These are phyloP conservation scores for Agonum fuliginosum DNA, from an alignment of 2,888 invertebrate species.

Conservation along the genomic window DNA sequence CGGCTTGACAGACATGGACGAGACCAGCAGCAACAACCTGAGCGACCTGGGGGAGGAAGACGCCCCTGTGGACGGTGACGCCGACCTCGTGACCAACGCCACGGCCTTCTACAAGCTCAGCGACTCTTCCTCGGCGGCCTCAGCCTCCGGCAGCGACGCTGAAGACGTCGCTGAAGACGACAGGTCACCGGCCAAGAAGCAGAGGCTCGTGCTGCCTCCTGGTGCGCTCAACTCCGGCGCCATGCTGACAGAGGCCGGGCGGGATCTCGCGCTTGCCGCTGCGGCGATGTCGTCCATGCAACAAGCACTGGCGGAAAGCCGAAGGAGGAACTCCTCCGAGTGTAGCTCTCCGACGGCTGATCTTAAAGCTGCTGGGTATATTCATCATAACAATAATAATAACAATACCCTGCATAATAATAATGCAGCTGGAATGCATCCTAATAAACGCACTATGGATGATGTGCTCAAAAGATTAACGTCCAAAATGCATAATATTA, in stretches of 20 bases:
- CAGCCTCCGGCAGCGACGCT: conserved; percentile 72
- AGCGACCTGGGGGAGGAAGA: conserved; percentile 80
- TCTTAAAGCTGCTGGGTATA: conserved; percentile 78
- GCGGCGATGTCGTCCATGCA: conserved; percentile 72
- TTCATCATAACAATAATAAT: conserved; percentile 75
- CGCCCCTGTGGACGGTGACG: conserved; percentile 76
- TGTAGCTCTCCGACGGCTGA: conserved; percentile 84
- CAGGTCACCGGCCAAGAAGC: conserved; percentile 72
- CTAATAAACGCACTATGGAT: conserved; percentile 90
- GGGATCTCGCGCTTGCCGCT: conserved; percentile 67
- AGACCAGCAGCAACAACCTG: conserved; percentile 76
- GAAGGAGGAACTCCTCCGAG: conserved; percentile 77
- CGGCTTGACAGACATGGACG: conserved; percentile 76
- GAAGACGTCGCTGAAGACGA: conserved; percentile 71
- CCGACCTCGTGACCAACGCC: conserved; percentile 70
- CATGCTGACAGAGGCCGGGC: conserved; percentile 63
- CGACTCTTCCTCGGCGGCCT: conserved; percentile 70
- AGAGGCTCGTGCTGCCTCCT: conserved; percentile 68
- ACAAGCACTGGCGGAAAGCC: conserved; percentile 67
- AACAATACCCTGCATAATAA: conserved; percentile 80
- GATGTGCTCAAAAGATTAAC: conserved; percentile 90
- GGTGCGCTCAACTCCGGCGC: conserved; percentile 57
- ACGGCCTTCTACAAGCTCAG: conserved; percentile 71
- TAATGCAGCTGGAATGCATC: conserved; percentile 75
- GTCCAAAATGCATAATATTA: conserved; percentile 88